phyloP scores from a whole-genome alignment of 2,797 vertebrate species.

The Acridotheres tristis region DNA sequence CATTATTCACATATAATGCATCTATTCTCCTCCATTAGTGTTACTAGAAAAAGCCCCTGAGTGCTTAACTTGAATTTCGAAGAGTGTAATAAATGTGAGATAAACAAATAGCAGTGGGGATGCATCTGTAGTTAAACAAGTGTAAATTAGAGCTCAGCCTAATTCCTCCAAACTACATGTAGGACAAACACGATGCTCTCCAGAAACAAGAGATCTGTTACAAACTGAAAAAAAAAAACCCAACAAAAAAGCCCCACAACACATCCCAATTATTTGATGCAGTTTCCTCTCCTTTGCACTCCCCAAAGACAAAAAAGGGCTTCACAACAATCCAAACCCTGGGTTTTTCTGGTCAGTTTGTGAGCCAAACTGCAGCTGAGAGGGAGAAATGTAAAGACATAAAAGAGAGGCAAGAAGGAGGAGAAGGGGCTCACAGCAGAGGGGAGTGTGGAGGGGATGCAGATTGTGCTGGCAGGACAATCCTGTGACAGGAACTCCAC shows the following conservation, averaged over 20 bases:
- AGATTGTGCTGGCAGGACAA: not conserved
- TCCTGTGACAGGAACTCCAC: not conserved
- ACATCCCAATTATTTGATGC: not conserved
- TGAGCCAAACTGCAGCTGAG: fast-evolving
- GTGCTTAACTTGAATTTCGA: constrained; percentile 87
- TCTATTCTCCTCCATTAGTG: constrained; percentile 92
- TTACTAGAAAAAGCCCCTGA: constrained; percentile 87
- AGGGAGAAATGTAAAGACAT: not conserved
- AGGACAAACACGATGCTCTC: not conserved
- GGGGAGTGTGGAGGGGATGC: fast-evolving
- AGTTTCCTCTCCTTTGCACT: not conserved
- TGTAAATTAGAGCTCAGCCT: constrained; percentile 77
- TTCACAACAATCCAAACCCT: not conserved
- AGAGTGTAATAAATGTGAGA: constrained; percentile 80
- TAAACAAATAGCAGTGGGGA: constrained; percentile 81
- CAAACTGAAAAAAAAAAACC: not conserved
- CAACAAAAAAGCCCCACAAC: not conserved
- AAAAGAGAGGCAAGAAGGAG: not conserved
- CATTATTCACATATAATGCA: constrained; percentile 99
- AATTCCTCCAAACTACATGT: constrained; percentile 41
- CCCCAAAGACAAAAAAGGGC: not conserved
- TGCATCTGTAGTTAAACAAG: constrained; percentile 81
- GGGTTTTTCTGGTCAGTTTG: not conserved
- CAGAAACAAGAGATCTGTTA: constrained; percentile 40
- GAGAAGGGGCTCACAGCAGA: fast-evolving